phyloP scores from a whole-genome alignment of 1,140 invertebrate species.

The Polypedilum vanderplanki region DNA sequence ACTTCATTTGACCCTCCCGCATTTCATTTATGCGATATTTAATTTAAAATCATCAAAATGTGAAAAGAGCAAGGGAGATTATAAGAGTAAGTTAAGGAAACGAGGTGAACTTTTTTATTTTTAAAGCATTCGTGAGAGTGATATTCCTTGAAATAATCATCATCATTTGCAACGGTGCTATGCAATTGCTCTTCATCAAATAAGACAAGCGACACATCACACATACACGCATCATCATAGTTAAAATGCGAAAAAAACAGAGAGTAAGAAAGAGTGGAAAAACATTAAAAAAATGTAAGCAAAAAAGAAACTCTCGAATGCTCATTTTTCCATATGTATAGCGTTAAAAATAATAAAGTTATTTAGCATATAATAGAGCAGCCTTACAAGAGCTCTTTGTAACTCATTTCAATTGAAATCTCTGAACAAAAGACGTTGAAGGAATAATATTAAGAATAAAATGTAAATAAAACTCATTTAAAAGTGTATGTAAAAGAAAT shows the following conservation, averaged over 20 bases:
- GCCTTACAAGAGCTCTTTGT: conserved; percentile 20
- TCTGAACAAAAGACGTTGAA: conserved; percentile 17
- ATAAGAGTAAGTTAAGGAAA: background rate
- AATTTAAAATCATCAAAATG: background rate
- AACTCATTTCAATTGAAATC: background rate
- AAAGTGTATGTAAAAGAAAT: background rate
- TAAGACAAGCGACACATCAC: conserved; percentile 13
- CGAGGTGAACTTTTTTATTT: too few species aligned
- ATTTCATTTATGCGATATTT: background rate
- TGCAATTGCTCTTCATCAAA: conserved; percentile 17
- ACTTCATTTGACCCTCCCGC: conserved; percentile 9
- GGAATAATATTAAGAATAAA: conserved; percentile 26
- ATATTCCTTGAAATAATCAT: background rate
- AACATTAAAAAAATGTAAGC: conserved; percentile 2
- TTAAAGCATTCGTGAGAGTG: background rate
- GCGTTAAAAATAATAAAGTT: conserved; percentile 27
- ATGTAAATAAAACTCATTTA: conserved; percentile 20
- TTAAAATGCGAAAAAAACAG: too few species aligned
- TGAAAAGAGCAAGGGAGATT: conserved; percentile 16
- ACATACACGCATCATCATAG: background rate
- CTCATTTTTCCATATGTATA: conserved; percentile 16
- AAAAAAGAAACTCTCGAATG: conserved; percentile 2
- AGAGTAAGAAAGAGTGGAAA: too few species aligned
- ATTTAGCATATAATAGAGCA: conserved; percentile 27
- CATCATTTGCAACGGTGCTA: background rate